phyloP scores from a whole-genome alignment of 2,888 invertebrate species.

The Caenorhabditis sp. region DNA sequence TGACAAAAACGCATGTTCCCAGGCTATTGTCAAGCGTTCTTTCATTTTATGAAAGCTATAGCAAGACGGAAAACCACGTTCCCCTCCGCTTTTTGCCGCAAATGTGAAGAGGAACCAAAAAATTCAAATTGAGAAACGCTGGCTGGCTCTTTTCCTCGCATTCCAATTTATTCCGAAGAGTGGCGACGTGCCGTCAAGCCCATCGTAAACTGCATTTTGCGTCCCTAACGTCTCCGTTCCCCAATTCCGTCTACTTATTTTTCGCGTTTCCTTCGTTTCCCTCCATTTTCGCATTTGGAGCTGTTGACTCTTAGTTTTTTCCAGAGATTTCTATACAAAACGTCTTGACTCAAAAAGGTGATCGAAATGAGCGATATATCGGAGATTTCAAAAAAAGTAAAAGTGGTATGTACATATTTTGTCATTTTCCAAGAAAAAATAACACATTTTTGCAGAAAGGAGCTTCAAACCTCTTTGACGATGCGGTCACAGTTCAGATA shows the following conservation, averaged over 20 bases:
- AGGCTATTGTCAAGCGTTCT: background rate
- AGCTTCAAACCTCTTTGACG: constrained; percentile 10
- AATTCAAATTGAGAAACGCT: background rate
- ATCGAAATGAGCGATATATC: background rate
- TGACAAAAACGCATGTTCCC: background rate
- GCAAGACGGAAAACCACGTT: background rate
- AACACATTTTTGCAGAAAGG: constrained; percentile 1
- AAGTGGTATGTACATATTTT: background rate
- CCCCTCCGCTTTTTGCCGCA: background rate
- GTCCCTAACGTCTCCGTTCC: constrained; percentile 14
- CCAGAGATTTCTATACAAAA: background rate
- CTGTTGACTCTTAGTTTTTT: constrained; percentile 6
- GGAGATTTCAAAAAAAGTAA: constrained; percentile 12
- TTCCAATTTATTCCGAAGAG: constrained; percentile 14
- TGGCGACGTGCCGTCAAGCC: background rate
- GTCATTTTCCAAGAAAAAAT: too few relatives aligned
- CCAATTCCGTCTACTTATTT: background rate
- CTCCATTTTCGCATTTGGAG: background rate
- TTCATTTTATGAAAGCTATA: too few relatives aligned
- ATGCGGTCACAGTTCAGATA: constrained; percentile 24
- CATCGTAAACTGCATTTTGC: constrained; percentile 7
- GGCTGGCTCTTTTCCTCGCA: background rate
- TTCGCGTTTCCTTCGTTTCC: constrained; percentile 4
- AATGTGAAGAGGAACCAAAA: background rate
- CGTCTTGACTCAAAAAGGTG: too few relatives aligned